Conservation (phyloP, 2,113 vertebrate species). For the Oceanites oceanicus region DNA sequence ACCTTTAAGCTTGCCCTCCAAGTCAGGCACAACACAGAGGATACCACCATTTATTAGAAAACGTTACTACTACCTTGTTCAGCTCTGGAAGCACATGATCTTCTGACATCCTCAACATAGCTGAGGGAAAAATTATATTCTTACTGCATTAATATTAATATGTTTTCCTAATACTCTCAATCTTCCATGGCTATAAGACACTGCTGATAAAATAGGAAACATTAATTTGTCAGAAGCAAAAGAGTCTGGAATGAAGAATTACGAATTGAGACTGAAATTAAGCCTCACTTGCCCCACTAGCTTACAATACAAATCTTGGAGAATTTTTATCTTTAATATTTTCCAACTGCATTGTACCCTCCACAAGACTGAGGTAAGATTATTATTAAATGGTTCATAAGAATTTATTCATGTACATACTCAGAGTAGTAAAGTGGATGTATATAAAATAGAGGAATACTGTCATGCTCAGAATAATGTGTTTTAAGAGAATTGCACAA, state of each 20-base stretch:
- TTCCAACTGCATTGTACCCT: background rate
- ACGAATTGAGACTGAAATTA: background rate
- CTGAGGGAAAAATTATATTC: slow-evolving; percentile 65
- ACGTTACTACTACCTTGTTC: slow-evolving; percentile 84
- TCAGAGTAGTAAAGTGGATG: background rate
- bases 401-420: background rate
- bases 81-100: slow-evolving; percentile 95
- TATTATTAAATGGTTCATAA: background rate
- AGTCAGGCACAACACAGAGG: background rate
- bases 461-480: background rate
- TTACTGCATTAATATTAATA: background rate
- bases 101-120: slow-evolving; percentile 98
- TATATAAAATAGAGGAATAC: background rate
- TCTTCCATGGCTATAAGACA: background rate
- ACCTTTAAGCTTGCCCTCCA: background rate
- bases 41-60: background rate
- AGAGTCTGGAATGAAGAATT: background rate
- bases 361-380: background rate
- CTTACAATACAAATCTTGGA: background rate
- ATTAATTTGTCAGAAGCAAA: background rate
- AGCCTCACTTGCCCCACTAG: background rate
- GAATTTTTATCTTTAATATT: background rate
- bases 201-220: background rate
- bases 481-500: background rate
- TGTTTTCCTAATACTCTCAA: background rate